These are phyloP conservation scores for Corydoras sp. DNA, from an alignment of 2,113 vertebrate genomes.

Conservation along the genomic window DNA sequence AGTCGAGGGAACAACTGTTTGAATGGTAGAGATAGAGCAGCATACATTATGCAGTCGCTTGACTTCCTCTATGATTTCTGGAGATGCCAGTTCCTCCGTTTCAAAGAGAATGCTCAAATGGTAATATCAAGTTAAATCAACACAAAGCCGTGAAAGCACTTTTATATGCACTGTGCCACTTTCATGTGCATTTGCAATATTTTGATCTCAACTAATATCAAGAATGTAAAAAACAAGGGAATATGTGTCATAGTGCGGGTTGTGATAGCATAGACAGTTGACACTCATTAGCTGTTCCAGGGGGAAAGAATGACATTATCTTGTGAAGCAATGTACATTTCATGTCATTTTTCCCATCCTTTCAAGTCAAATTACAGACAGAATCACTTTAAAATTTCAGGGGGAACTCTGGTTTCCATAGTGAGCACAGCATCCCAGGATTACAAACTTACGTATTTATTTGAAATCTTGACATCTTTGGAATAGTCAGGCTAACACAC, in stretches of 20 bases:
- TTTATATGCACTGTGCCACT: conserved; percentile 57
- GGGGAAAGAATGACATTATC: conserved; percentile 26
- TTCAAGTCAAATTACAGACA: conserved; percentile 12
- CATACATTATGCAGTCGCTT: conserved; percentile 55
- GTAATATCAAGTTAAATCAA: conserved; percentile 67
- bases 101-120: conserved; percentile 70
- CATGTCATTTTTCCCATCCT: conserved; percentile 2
- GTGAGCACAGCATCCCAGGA: conserved; percentile 1
- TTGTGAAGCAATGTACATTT: conserved; percentile 17
- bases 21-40: conserved; percentile 58
- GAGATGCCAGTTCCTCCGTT: conserved; percentile 60
- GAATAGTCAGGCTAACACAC: background rate
- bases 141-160: conserved; percentile 64
- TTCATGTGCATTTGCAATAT: conserved; percentile 52
- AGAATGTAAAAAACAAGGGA: conserved; percentile 38
- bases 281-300: conserved; percentile 34
- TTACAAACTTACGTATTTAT: background rate
- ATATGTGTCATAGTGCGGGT: conserved; percentile 33
- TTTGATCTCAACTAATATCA: conserved; percentile 61
- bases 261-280: conserved; percentile 42
- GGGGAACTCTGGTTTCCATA: background rate
- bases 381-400: conserved; percentile 14
- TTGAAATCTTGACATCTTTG: conserved; percentile 3
- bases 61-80: conserved; percentile 67
- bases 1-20: conserved; percentile 48